Base-by-base conservation (phyloP, 2,888 invertebrate genomes). In the Latheticus oryzae region DNA sequence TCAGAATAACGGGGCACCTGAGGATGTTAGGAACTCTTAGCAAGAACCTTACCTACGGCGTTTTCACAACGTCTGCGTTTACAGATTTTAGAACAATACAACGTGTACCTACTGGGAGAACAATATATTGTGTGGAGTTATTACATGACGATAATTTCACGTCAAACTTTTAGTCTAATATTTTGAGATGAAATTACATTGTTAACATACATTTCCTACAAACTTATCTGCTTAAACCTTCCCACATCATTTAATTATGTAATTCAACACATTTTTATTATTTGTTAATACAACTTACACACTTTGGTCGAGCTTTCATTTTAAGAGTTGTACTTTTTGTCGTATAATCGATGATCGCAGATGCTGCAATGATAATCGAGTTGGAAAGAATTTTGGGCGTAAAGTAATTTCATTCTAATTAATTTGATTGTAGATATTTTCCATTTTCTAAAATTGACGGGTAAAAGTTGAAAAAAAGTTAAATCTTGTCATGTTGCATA, bases 401-500 rank as follows among this genome's bases (percentile, higher is more conserved):
- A 52, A 52, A 24, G 16, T 5, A 42, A 52, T 52, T 52, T 15
- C 7, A 5, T 9, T 5, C 24, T 52, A 52, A 52, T 52, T 52
- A 51, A 51, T 51, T 40, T 42, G 33, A 52, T 52, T 52, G 42
- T 42, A 52, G 52, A 51, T 52, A 42, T 52, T 52, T 52, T 50
- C 52, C 40, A 42, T 42, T 52, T 51, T 42, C 42, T 23, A 33
- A 28, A 38, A 26, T 51, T 40, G 51, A 38, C 51, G 30, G 21
- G 24, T 11, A 37, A 28, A 45, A 37, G 23, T 50, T 52, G 42
- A 32, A 45, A 38, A 55, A 55, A 55, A 55, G 48, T 55, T n/a
- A 48, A 48, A 55, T 48, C 48, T 47, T 38, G 55, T 55, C 48
- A 55, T 55, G 47, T 47, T 55, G 55, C 55, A 19, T 55, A 55